Evolutionary conservation across 2,888 invertebrate genomes (phyloP).

Genomic region (Panorpa germanica): DNA sequence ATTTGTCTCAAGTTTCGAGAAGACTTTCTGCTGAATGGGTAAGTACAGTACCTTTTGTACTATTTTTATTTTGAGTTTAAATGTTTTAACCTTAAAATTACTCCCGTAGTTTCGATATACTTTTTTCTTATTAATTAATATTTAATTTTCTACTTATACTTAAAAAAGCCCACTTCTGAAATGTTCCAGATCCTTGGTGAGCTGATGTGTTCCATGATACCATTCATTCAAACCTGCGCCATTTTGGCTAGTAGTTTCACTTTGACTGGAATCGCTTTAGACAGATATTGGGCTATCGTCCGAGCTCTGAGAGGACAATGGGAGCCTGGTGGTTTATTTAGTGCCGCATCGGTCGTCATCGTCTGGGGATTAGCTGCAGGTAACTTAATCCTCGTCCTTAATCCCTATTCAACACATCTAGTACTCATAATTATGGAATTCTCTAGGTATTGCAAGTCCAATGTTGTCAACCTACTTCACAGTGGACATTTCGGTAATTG

Average conservation of each 20-base stretch:
- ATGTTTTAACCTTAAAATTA: no score
- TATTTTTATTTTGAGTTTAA: conserved; percentile 1
- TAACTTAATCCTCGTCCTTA: conserved; percentile 11
- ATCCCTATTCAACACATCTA: neutral
- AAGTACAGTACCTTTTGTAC: conserved; percentile 12
- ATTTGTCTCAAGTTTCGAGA: conserved; percentile 17
- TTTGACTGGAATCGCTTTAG: conserved; percentile 31
- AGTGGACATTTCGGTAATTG: conserved; percentile 16
- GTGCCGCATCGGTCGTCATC: conserved; percentile 18
- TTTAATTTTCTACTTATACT: no score
- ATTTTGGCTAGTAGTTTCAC: conserved; percentile 30
- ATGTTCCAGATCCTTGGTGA: conserved; percentile 26
- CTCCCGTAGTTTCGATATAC: no score
- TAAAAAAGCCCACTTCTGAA: conserved; percentile 8
- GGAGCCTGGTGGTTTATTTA: conserved; percentile 24
- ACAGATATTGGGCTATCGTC: conserved; percentile 30
- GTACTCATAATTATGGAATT: conserved; percentile 4
- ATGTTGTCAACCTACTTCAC: conserved; percentile 22
- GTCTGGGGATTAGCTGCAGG: conserved; percentile 25
- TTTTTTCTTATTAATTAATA: no score
- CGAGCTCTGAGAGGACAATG: conserved; percentile 24
- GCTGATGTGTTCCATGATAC: conserved; percentile 28
- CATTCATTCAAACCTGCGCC: conserved; percentile 28
- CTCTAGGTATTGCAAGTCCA: conserved; percentile 23
- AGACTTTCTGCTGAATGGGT: conserved; percentile 20